Conservation (phyloP, 2,113 vertebrate species). For the Ibidorhyncha struthersii region DNA sequence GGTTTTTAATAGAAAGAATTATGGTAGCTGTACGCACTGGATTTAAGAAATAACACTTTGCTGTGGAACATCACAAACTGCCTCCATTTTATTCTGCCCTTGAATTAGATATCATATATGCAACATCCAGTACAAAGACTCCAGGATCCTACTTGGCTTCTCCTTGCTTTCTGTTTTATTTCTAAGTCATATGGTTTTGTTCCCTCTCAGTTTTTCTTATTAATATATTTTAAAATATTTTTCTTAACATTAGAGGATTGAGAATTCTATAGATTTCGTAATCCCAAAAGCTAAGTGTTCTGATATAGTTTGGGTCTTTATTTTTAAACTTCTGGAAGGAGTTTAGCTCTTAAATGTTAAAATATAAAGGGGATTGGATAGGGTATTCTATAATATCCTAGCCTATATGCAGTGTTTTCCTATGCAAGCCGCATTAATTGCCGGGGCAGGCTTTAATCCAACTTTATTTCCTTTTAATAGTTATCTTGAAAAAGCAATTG, state of each 20-base stretch:
- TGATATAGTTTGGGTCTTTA: background rate
- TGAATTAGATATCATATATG: background rate
- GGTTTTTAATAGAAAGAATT: background rate
- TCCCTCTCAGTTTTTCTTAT: background rate
- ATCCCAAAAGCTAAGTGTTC: background rate
- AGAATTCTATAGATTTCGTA: background rate
- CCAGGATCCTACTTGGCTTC: background rate
- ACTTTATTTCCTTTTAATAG: background rate
- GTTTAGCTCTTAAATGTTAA: background rate
- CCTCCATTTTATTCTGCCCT: background rate
- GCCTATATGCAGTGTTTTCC: background rate
- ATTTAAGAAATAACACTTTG: background rate
- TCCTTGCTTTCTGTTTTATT: background rate
- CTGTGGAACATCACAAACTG: background rate
- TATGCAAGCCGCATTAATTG: background rate
- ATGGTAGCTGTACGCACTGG: background rate
- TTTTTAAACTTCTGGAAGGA: background rate
- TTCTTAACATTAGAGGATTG: background rate
- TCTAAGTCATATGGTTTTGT: background rate
- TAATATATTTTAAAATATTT: background rate
- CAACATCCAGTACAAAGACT: background rate
- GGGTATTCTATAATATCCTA: background rate
- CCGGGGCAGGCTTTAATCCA: background rate
- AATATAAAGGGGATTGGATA: background rate
- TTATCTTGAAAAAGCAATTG: background rate